Conservation (phyloP, 2,888 invertebrate genomes). For the Phaedon cochleariae region DNA sequence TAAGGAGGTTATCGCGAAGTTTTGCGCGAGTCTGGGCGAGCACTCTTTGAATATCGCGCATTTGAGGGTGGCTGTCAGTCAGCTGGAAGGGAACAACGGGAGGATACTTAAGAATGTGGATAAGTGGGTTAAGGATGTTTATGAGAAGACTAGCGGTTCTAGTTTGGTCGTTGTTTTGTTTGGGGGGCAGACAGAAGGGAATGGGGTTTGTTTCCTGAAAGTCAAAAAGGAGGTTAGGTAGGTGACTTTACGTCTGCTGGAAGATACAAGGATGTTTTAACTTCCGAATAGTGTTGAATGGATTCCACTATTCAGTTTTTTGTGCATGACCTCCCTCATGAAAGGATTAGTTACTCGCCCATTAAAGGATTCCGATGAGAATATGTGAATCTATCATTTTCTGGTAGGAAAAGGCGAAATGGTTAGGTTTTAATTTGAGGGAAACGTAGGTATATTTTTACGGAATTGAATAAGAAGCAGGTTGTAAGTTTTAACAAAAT, state of each 20-base stretch:
- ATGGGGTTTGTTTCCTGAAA: constrained; percentile 59
- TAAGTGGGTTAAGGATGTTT: constrained; percentile 70
- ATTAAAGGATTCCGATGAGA: too few relatives aligned
- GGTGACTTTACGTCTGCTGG: too few relatives aligned
- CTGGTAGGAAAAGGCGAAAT: too few relatives aligned
- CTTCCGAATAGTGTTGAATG: too few relatives aligned
- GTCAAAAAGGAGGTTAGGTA: constrained; percentile 47
- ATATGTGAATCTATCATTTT: too few relatives aligned
- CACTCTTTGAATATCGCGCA: constrained; percentile 73
- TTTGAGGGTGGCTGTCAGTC: constrained; percentile 65
- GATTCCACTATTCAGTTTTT: too few relatives aligned
- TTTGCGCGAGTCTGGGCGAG: constrained; percentile 57
- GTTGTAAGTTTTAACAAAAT: too few relatives aligned
- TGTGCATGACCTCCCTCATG: too few relatives aligned
- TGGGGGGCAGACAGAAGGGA: constrained; percentile 65
- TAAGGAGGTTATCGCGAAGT: constrained; percentile 53
- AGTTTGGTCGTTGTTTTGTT: constrained; percentile 69
- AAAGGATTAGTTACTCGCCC: too few relatives aligned
- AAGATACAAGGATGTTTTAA: background rate
- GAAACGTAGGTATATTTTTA: too few relatives aligned
- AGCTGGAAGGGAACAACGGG: constrained; percentile 61
- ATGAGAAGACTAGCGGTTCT: constrained; percentile 64
- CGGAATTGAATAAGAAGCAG: too few relatives aligned
- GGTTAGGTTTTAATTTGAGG: too few relatives aligned
- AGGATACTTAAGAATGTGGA: constrained; percentile 61